These are phyloP conservation scores for Aphrophora alni DNA, from an alignment of 2,888 invertebrate species.

Conservation along the genomic window DNA sequence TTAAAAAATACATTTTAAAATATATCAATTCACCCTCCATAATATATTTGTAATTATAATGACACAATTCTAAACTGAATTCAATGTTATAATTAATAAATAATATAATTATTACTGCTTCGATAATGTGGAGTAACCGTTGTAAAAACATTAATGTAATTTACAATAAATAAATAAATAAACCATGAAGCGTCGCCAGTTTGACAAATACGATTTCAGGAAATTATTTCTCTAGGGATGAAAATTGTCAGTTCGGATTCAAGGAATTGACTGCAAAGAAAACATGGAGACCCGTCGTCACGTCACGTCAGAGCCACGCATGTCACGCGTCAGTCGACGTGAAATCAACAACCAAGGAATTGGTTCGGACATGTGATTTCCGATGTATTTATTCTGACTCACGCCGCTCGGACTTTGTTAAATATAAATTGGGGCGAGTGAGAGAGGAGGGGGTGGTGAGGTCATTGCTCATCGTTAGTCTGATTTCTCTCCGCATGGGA, in stretches of 20 bases:
- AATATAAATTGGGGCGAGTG: constrained; percentile 2
- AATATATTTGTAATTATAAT: no score
- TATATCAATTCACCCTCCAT: no score
- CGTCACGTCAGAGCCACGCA: not conserved
- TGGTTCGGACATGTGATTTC: not conserved
- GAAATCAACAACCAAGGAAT: not conserved
- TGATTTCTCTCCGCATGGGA: constrained; percentile 4
- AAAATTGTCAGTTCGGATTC: not conserved
- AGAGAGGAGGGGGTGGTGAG: not conserved
- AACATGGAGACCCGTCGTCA: not conserved
- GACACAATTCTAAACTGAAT: no score
- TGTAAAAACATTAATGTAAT: no score
- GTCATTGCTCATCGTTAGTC: constrained; percentile 2
- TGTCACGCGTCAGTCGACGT: not conserved
- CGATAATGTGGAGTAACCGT: no score
- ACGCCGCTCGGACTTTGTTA: not conserved
- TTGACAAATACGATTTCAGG: not conserved
- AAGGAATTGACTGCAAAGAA: not conserved
- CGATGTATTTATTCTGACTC: constrained; percentile 6
- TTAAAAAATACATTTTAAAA: no score
- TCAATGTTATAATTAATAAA: no score
- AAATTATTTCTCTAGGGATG: not conserved
- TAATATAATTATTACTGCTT: no score
- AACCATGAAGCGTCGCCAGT: not conserved
- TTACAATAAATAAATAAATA: no score